A percentile compares a stretch with the other conserved stretches of the same genome.
These are phyloP conservation scores for human (Homo sapiens) DNA, from an alignment of 2,113 vertebrate genomes.

Conservation along the genomic window DNA sequence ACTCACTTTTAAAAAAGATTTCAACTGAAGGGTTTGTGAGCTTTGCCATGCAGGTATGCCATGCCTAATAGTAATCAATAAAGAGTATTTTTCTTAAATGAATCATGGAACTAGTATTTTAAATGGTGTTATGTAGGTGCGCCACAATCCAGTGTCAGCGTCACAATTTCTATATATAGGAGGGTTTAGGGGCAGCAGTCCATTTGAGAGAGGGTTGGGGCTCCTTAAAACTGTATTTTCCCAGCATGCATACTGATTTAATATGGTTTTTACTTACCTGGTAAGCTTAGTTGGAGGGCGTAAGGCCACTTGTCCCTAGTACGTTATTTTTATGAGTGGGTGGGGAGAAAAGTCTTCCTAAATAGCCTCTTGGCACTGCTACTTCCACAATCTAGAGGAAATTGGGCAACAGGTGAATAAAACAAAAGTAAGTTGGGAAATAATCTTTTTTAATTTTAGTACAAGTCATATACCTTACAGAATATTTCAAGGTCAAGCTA, in stretches of 20 bases:
- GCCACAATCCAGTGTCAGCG: too few relatives aligned
- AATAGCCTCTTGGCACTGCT: neutral
- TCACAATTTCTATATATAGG: neutral
- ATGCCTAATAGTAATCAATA: neutral
- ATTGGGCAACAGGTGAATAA: neutral
- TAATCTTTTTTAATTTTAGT: neutral
- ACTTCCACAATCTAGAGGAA: neutral
- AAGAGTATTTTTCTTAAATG: neutral
- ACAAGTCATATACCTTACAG: neutral
- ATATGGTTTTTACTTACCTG: neutral
- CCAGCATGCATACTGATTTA: neutral
- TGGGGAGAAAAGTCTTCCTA: neutral
- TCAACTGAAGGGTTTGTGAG: neutral
- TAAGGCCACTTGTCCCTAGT: neutral
- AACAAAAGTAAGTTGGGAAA: slow-evolving; percentile 5
- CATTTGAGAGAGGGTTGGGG: neutral
- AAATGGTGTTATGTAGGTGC: neutral
- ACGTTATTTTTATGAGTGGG: neutral
- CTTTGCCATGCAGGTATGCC: neutral
- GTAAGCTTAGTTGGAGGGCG: neutral
- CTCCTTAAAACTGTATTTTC: neutral
- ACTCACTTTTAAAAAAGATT: neutral
- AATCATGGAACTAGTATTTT: neutral
- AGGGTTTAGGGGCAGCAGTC: neutral
- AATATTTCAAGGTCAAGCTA: neutral